phyloP scores from a whole-genome alignment of 2,797 vertebrate species.

The Manis pentadactyla region DNA sequence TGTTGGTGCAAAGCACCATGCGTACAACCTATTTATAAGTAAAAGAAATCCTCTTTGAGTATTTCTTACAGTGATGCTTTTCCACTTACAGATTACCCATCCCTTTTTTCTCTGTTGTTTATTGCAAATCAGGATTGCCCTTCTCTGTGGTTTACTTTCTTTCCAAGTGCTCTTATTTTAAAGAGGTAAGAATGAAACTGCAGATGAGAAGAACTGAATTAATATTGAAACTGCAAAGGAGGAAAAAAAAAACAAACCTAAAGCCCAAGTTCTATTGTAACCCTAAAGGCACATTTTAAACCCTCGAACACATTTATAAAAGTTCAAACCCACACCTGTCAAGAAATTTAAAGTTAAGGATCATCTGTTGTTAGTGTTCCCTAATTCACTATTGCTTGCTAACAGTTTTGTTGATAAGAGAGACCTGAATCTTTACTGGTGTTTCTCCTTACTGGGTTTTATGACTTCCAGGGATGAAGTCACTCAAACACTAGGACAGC shows the following conservation, averaged over 20 bases:
- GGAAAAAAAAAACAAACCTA: background rate
- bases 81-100: background rate
- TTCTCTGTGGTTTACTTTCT: background rate
- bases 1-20: conserved; percentile 51
- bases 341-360: background rate
- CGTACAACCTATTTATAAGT: background rate
- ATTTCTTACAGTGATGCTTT: conserved; percentile 45
- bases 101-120: background rate
- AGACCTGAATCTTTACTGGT: background rate
- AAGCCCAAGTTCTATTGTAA: background rate
- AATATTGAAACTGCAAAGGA: background rate
- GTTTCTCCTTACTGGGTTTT: background rate
- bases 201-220: background rate
- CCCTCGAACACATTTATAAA: background rate
- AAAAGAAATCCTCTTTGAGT: conserved; percentile 21
- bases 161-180: background rate
- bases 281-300: background rate
- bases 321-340: background rate
- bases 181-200: background rate
- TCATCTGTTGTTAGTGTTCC: background rate
- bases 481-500: background rate
- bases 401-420: background rate
- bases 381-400: background rate
- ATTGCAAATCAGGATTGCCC: background rate
- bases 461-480: background rate